Evolutionary conservation across 2,113 vertebrate species (phyloP), one percentile per base, ranked within the genome.

Genomic region (Ahaetulla prasina): DNA sequence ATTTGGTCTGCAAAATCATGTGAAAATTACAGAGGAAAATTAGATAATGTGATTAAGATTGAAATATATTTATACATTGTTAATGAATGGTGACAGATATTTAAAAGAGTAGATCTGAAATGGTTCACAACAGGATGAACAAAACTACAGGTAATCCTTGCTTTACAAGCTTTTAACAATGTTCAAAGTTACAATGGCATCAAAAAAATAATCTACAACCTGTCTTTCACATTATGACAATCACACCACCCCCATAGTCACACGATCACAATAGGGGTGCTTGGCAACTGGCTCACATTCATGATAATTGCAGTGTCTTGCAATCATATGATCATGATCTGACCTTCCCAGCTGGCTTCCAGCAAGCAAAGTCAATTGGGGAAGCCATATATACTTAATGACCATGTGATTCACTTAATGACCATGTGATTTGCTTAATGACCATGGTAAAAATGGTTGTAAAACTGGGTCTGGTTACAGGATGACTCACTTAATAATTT

Each of bases 81-180:
- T 94, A 93, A 94, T 63, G 92, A 93, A 92, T 95, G 55, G 89
- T 92, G 92, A 54, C 80, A 2, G 91, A 35, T 94, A 92, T 91
- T 45, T 94, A 85, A 68, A 86, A 92, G 92, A 91, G 85, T 90
- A 85, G 50, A 93, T 91, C 27, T 94, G 89, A 92, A 94, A 90
- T 94, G 90, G 94, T 92, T 91, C 91, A 94, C 87, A 94, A 85
- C 63, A 90, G 90, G 90, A 95, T 55, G 50, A 90, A 93, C 92
- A 91, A 91, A 80, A 87, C 92, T 49, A 49, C 53, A 94, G 93
- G 30, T 6, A n/a, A 68, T 68, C 2, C 30, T 30, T 63, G 60
- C 27, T 63, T 63, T 16, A 68, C 60, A n/a, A 68, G 60, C 23
- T 25, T 68, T 68, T 14, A 68, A 68, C 30, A 14, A 68, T 68